Evolutionary conservation across 2,113 vertebrate species (phyloP).

Genomic region (Oreochromis tanganicae): DNA sequence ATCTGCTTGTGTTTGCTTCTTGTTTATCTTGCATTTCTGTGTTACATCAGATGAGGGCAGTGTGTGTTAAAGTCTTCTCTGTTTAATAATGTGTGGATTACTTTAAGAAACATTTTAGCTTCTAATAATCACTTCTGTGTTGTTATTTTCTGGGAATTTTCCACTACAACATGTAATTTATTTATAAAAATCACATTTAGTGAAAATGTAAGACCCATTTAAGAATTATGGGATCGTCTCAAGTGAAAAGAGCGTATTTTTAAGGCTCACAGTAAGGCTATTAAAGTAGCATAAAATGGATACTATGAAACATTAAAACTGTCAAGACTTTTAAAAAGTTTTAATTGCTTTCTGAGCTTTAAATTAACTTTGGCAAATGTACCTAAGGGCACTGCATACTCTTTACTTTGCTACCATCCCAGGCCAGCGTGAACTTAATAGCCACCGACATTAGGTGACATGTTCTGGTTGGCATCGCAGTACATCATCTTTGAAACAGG

Average conservation of each 20-base stretch:
- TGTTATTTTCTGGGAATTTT: background rate
- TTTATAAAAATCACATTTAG: background rate
- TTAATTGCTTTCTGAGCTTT: background rate
- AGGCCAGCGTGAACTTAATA: background rate
- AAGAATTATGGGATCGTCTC: background rate
- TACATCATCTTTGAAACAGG: slow-evolving; percentile 25
- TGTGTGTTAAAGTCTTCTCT: background rate
- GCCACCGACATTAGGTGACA: slow-evolving; percentile 9
- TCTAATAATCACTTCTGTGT: background rate
- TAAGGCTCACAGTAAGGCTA: background rate
- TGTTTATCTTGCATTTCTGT: slow-evolving; percentile 1
- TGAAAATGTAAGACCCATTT: background rate
- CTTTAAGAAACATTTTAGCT: background rate
- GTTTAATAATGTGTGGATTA: background rate
- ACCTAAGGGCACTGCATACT: background rate
- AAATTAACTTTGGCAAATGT: background rate
- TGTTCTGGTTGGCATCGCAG: slow-evolving; percentile 36
- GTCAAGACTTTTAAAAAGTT: background rate
- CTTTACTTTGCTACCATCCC: background rate
- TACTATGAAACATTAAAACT: background rate
- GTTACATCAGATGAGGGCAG: slow-evolving; percentile 38
- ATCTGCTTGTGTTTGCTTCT: background rate
- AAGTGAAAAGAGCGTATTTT: background rate
- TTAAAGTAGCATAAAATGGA: background rate
- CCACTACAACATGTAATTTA: background rate